Evolutionary conservation across 2,797 vertebrate genomes (phyloP), one percentile per base, ranked within the genome.

Genomic region (Silurus lanzhouensis): DNA sequence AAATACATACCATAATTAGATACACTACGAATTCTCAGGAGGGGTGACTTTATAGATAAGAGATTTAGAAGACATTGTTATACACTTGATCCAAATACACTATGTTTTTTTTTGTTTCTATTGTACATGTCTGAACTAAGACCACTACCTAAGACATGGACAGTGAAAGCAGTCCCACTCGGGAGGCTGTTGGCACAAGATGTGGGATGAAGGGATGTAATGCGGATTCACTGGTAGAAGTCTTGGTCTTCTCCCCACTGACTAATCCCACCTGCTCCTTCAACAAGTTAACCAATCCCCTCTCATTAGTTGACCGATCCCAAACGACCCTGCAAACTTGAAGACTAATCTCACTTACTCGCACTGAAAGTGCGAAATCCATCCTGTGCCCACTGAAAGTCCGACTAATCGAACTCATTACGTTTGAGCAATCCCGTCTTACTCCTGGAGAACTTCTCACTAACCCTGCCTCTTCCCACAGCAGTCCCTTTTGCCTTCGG

Each of bases 111-210:
- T 27, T 27, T 27, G 38, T 38, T 38, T 38, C 22, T 2, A 84
- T 5, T 17, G 25, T 20, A 80, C 46, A 71, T 15, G n/a, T 12
- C 38, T 19, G 31, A 57, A 75, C 12, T 25, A 55, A 52, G 48
- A 25, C 71, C 52, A 27, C 46, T 25, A 74, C 52, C 13, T 74
- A 81, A 74, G 46, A 82, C 70, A 52, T 14, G 22, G 58, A 46
- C 20, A 1, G n/a, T 57, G 25, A 71, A 61, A 55, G 38, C 22
- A 74, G 60, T 46, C 20, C 8, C 22, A 27, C 82, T 83, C 17
- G 48, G 17, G 0, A 80, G 76, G 55, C 44, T n/a, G 46, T 74
- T 81, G 76, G 75, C 85, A 87, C 85, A 48, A 75, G 7, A 61
- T 2, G 15, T 13, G 12, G 76, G 60, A 80, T 20, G 27, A 67